A percentile compares a stretch with the other conserved stretches of the same genome.
Conservation (phyloP, 2,797 vertebrate genomes). For the Emydoidea blandingii region DNA sequence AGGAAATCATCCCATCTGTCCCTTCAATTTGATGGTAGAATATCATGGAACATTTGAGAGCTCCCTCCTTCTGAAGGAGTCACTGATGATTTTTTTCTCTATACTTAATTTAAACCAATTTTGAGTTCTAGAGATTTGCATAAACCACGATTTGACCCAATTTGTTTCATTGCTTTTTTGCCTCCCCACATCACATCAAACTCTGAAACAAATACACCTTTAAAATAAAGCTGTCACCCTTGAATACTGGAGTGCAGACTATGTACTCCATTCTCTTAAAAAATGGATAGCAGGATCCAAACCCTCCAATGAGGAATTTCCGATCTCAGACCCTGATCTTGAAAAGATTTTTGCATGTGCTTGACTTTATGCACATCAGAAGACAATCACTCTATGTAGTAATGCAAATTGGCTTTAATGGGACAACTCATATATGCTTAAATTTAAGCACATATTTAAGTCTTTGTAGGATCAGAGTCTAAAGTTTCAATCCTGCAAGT, state of each 20-base stretch:
- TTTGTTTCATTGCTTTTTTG: background rate
- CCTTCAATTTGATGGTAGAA: background rate
- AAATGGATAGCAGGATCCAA: background rate
- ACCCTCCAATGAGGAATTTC: background rate
- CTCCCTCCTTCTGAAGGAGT: background rate
- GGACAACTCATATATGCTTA: background rate
- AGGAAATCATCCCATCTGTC: background rate
- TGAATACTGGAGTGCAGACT: background rate
- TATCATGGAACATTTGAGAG: background rate
- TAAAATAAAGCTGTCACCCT: background rate
- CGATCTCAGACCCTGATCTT: background rate
- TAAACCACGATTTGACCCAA: background rate
- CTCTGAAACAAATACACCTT: background rate
- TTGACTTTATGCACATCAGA: background rate
- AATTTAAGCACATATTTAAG: background rate
- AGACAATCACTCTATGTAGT: background rate
- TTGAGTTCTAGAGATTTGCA: background rate
- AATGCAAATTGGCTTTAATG: background rate
- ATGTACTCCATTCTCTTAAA: background rate
- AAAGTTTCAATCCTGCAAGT: background rate
- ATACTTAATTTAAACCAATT: background rate
- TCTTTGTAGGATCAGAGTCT: background rate
- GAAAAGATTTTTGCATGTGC: background rate
- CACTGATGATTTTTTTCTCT: background rate
- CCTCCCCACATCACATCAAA: background rate